Conservation (phyloP, 2,113 vertebrate species). For the Ammodytes marinus region DNA sequence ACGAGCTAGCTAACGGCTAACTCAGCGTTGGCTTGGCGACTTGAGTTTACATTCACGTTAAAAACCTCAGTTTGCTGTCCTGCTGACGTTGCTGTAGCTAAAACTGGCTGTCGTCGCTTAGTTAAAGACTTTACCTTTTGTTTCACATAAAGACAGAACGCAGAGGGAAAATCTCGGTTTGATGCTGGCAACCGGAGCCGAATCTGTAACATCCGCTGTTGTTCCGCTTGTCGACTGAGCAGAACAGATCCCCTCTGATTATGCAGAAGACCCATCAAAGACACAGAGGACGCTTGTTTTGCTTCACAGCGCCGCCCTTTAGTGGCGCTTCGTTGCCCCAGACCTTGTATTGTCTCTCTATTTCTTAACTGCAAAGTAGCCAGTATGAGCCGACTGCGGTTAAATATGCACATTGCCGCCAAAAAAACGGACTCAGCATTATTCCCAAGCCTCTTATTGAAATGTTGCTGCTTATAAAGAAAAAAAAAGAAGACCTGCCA, state of each 20-base stretch:
- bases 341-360: background rate
- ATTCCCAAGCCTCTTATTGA: background rate
- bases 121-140: constrained; percentile 46
- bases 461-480: background rate
- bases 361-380: background rate
- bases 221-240: constrained; percentile 64
- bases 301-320: constrained; percentile 30
- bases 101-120: background rate
- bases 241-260: constrained; percentile 34
- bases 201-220: constrained; percentile 73
- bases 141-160: constrained; percentile 30
- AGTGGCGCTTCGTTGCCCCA: background rate
- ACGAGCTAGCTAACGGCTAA: constrained; percentile 71
- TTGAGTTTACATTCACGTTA: constrained; percentile 4
- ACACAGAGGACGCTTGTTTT: constrained; percentile 58
- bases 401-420: background rate
- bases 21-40: constrained; percentile 34
- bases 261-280: constrained; percentile 36
- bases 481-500: background rate
- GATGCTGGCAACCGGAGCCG: constrained; percentile 34
- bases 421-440: fast-evolving
- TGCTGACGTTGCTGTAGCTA: background rate
- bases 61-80: background rate
- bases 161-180: constrained; percentile 64
- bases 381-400: background rate